Evolutionary conservation across 2,113 vertebrate species (phyloP).

Genomic region (Odontesthes bonariensis): DNA sequence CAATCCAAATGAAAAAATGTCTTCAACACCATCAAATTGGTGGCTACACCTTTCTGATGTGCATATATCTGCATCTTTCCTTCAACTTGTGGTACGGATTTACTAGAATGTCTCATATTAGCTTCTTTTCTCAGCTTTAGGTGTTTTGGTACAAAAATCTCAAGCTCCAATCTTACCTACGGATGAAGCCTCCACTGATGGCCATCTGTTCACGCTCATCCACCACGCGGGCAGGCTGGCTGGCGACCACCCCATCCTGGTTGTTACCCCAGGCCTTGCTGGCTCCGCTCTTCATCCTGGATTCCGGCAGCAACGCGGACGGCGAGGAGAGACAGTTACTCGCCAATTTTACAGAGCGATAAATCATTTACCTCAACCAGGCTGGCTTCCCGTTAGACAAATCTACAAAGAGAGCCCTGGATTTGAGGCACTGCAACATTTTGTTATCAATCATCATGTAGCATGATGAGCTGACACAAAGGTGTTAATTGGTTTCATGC

Average conservation of each 20-base stretch:
- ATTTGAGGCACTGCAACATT: slow-evolving; percentile 46
- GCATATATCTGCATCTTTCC: neutral
- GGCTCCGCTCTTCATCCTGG: slow-evolving; percentile 98
- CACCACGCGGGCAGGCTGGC: slow-evolving; percentile 98
- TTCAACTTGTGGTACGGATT: no score
- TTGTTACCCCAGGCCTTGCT: slow-evolving; percentile 99
- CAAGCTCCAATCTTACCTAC: slow-evolving; percentile 85
- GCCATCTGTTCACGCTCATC: slow-evolving; percentile 99
- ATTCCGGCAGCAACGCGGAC: slow-evolving; percentile 68
- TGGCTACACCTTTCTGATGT: no score
- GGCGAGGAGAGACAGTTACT: slow-evolving; percentile 73
- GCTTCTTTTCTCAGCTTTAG: no score
- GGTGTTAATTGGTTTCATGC: slow-evolving; percentile 75
- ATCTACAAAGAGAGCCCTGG: slow-evolving; percentile 60
- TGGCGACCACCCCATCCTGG: slow-evolving; percentile 98
- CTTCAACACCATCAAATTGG: no score
- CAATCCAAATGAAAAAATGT: no score
- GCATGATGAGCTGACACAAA: slow-evolving; percentile 55
- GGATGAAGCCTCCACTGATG: slow-evolving; percentile 99
- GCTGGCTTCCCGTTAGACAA: slow-evolving; percentile 46
- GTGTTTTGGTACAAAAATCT: neutral
- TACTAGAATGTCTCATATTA: no score
- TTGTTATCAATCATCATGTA: slow-evolving; percentile 33
- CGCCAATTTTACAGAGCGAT: neutral
- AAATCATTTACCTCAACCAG: slow-evolving; percentile 46